phyloP scores from a whole-genome alignment of 2,888 invertebrate species.

The Osedax fenrisi region DNA sequence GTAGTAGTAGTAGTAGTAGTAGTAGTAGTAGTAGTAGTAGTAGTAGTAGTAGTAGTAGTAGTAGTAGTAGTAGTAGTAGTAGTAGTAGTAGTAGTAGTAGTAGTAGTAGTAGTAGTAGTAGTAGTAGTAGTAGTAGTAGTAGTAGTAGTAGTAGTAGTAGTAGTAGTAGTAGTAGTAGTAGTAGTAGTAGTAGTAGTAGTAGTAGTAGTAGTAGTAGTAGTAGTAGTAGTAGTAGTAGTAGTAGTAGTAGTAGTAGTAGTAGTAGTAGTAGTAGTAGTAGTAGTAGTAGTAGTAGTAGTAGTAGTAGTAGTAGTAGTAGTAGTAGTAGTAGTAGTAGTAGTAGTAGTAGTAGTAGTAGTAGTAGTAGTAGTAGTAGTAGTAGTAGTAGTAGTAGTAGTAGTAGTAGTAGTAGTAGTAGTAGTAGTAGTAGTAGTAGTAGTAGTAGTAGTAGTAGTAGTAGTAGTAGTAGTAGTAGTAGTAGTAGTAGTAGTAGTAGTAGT shows the following conservation, averaged over 20 bases:
- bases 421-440: conserved; percentile 14
- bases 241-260: conserved; percentile 18
- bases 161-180: conserved; percentile 17
- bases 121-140: conserved; percentile 13
- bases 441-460: conserved; percentile 5
- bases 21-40: conserved; percentile 19
- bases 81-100: conserved; percentile 18
- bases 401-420: conserved; percentile 2
- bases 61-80: conserved; percentile 15
- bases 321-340: conserved; percentile 5
- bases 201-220: conserved; percentile 19
- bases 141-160: conserved; percentile 15
- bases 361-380: not conserved
- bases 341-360: conserved; percentile 4
- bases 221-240: conserved; percentile 15
- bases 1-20: conserved; percentile 17
- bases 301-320: conserved; percentile 13
- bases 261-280: conserved; percentile 10
- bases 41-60: conserved; percentile 15
- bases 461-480: conserved; percentile 5
- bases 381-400: conserved; percentile 13
- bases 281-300: conserved; percentile 1
- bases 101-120: conserved; percentile 13
- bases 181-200: conserved; percentile 19
- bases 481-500: not conserved